Base-by-base conservation (phyloP, 2,888 invertebrate genomes). In the Laothoe populi region DNA sequence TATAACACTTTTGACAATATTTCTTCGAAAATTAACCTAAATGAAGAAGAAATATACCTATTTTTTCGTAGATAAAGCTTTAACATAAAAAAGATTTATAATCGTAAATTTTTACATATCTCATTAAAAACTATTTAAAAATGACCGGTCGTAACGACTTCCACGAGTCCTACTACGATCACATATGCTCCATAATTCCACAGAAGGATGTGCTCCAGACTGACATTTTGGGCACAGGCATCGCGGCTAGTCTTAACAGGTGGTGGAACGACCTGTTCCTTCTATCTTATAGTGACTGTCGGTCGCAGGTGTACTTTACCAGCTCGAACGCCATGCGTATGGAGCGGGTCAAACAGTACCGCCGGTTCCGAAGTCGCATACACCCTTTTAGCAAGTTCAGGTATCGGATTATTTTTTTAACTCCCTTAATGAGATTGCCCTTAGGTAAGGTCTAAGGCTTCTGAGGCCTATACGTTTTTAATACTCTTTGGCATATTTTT, bases 181-280 rank as follows among this genome's bases (percentile, higher is more conserved):
- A 81, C 48, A 68, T 69, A 2, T 83, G 81, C 60, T 62, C 70
- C 1, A 68, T 80, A 16, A 59, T 69, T 3, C 26, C 73, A 72
- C 58, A 83, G 40, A 60, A 60, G 26, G 60, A 84, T 70, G 75
- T 83, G 2, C 62, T 83, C 23, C 63, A 78, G 4, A 70, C 71
- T 0, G 78, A 78, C 38, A 72, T 82, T 7, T 58, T 48, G 3
- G 81, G 78, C 2, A 66, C 60, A 3, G 64, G 61, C 10, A 64
- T 66, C 45, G 21, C 62, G 1, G 23, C 62, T 0, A 40, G 57
- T 0, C 31, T 81, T 1, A 70, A 61, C 60, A 70, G 80, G 3
- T 77, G 77, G 78, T 84, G 82, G 82, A 61, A 72, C 24, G 72
- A 77, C 31, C 61, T 80, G 24, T 82, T 82, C 46, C 68, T 84